These are phyloP conservation scores for Agriopis aurantiaria DNA, from an alignment of 2,888 invertebrate genomes.

Conservation along the genomic window DNA sequence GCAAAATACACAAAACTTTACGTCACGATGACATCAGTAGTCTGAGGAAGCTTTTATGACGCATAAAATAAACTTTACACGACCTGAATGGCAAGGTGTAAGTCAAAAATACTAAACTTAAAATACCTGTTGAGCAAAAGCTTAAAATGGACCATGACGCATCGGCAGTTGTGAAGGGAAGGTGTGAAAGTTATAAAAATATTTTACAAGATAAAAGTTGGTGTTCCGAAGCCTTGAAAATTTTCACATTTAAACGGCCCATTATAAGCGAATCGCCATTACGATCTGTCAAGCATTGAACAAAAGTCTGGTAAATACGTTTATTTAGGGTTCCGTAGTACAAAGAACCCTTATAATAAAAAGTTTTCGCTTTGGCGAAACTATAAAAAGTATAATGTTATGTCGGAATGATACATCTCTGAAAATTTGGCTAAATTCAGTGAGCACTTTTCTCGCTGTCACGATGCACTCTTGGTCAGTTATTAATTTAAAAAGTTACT, in stretches of 20 bases:
- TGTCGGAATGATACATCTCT: no score
- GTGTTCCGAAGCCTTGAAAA: background rate
- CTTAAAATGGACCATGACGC: conserved; percentile 36
- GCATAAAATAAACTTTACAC: conserved; percentile 42
- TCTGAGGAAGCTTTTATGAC: conserved; percentile 48
- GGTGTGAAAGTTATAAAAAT: conserved; percentile 18
- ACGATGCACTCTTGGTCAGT: no score
- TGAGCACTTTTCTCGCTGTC: no score
- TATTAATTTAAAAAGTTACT: no score
- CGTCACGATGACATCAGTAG: conserved; percentile 54
- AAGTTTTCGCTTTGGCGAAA: no score
- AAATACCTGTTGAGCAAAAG: conserved; percentile 32
- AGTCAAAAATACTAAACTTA: conserved; percentile 33
- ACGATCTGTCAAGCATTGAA: background rate
- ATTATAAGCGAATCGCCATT: background rate
- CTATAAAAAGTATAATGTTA: no score
- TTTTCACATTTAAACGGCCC: background rate
- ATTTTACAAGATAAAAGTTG: background rate
- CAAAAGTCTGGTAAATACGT: background rate
- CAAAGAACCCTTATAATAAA: no score
- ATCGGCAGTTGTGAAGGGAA: conserved; percentile 12
- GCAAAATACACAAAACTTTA: conserved; percentile 32
- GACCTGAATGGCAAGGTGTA: conserved; percentile 34
- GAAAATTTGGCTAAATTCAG: no score
- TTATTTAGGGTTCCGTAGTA: no score